Base-by-base conservation (phyloP, 2,888 invertebrate species). In the Lepidocyrtoides sp. region DNA sequence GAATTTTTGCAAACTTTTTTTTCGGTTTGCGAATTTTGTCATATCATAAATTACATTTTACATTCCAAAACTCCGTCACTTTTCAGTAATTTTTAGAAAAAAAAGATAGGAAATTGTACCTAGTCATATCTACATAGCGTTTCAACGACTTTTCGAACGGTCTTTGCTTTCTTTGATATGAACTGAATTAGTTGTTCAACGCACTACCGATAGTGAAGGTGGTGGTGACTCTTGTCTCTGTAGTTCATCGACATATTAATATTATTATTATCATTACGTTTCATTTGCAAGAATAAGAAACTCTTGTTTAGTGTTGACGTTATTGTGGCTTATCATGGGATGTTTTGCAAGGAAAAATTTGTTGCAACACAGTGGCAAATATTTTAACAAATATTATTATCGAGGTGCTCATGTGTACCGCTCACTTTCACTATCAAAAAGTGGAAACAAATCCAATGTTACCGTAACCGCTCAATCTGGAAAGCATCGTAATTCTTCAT, bases 251-350 rank as follows among this genome's bases (percentile, higher is more conserved):
- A 69, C 69, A 69, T 66, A 29, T 41, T n/a, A n/a, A n/a, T n/a
- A n/a, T n/a, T n/a, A n/a, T n/a, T n/a, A n/a, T n/a, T n/a, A n/a
- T n/a, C n/a, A n/a, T n/a, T 29, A 32, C 29, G 32, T 29, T 63
- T 32, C 32, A 14, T 66, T 36, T 32, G n/a, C 14, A 66, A 29
- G 1, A 29, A 63, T 29, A 4, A 23, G 2, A 54, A 17, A 2
- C 2, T 63, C 63, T 29, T 12, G 44, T n/a, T n/a, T 77, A n/a
- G 12, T 14, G 36, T 2, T 20, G 29, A 57, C 79, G 57, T 32
- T 36, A 32, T 23, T 26, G 79, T 88, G 81, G 69, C 88, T 89
- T 89, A 89, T 89, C 89, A 89, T 89, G 89, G 83, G 89, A 89
- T 83, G 89, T 89, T 54, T 83, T 20, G 54, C 44, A 75, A 69